phyloP scores from a whole-genome alignment of 2,888 invertebrate genomes.

The Schizotus pectinicornis region DNA sequence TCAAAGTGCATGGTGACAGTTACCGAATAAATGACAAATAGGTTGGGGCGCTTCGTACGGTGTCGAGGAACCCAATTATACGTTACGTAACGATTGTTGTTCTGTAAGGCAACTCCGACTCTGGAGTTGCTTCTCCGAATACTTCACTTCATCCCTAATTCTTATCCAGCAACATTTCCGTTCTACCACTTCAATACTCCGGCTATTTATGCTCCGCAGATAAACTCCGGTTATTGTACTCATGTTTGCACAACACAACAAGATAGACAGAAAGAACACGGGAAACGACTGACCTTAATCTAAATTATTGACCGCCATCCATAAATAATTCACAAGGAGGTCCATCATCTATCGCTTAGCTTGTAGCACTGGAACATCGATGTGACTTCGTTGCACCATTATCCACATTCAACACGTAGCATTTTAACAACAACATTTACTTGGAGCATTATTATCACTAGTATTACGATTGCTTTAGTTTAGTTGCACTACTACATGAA shows the following conservation, averaged over 20 bases:
- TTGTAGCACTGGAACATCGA: conserved; percentile 1
- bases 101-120: too few relatives aligned
- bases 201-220: neutral
- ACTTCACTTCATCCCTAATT: too few relatives aligned
- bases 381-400: conserved; percentile 13
- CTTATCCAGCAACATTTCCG: too few relatives aligned
- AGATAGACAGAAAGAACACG: neutral
- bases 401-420: conserved; percentile 8
- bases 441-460: neutral
- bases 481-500: neutral
- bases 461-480: neutral
- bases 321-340: neutral
- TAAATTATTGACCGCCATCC: neutral
- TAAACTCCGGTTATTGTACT: conserved; percentile 3
- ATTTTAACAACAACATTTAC: neutral
- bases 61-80: too few relatives aligned
- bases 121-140: too few relatives aligned
- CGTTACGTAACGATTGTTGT: too few relatives aligned
- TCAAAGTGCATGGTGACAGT: too few relatives aligned
- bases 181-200: too few relatives aligned
- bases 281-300: conserved; percentile 8
- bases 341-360: neutral
- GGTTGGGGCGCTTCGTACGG: too few relatives aligned
- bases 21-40: too few relatives aligned
- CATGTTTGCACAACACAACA: neutral